Conservation (phyloP, 2,797 vertebrate species). For the Lepilemur septentrionalis region DNA sequence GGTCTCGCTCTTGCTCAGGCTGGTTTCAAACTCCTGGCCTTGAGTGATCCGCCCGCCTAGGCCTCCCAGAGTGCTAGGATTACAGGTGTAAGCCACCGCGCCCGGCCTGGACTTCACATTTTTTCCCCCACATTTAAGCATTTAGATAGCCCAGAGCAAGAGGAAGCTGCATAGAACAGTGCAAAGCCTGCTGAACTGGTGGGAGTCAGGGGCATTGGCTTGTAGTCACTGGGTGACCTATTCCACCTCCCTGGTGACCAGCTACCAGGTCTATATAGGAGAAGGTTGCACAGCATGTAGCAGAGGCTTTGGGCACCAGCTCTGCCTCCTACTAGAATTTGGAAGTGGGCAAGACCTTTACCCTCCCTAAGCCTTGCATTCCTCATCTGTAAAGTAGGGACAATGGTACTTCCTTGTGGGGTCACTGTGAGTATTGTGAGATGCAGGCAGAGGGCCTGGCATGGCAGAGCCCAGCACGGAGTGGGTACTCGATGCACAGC, state of each 20-base stretch:
- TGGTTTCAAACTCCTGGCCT: no score
- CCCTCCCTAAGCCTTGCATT: neutral
- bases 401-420: no score
- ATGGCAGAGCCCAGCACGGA: neutral
- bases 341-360: neutral
- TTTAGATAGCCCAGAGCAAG: neutral
- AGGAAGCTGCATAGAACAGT: neutral
- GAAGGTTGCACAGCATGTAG: neutral
- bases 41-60: no score
- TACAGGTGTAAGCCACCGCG: no score
- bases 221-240: neutral
- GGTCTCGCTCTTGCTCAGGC: no score
- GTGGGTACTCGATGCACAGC: neutral
- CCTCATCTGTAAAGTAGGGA: neutral
- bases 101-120: neutral
- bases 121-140: neutral
- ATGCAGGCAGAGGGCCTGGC: neutral
- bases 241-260: neutral
- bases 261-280: neutral
- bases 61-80: no score
- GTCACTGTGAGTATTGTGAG: neutral
- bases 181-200: neutral
- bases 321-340: neutral
- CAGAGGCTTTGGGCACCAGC: neutral
- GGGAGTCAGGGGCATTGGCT: rapidly evolving